Percentiles rank a stretch among this genome's conserved stretches.
Evolutionary conservation across 2,888 invertebrate genomes (phyloP).

Genomic region (Cancer borealis): DNA sequence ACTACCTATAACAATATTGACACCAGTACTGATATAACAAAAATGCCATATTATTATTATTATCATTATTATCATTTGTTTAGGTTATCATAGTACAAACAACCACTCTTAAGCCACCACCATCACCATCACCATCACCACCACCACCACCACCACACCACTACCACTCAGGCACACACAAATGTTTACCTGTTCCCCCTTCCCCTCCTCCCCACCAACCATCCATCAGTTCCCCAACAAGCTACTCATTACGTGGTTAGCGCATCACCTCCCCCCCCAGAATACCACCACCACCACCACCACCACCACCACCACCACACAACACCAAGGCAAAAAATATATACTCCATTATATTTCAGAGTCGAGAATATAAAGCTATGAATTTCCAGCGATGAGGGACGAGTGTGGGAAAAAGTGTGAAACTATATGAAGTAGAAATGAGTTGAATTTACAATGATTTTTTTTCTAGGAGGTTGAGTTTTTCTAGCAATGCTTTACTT

Average conservation of each 20-base stretch:
- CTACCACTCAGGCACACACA: not conserved
- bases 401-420: slow-evolving; percentile 30
- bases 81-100: too few relatives aligned
- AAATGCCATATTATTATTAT: not conserved
- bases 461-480: not conserved
- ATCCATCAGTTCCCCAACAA: not conserved
- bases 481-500: not conserved
- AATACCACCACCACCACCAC: not conserved
- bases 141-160: not conserved
- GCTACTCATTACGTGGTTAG: not conserved
- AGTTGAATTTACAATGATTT: not conserved
- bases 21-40: not conserved
- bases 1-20: too few relatives aligned
- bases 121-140: not conserved
- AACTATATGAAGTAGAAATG: not conserved
- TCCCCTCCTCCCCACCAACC: not conserved
- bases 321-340: not conserved
- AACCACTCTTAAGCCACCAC: too few relatives aligned
- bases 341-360: not conserved
- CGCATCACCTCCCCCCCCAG: not conserved
- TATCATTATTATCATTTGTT: not conserved
- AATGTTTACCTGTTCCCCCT: not conserved
- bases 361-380: not conserved
- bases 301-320: slow-evolving; percentile 4
- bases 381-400: not conserved